A percentile compares a stretch with the other conserved stretches of the same genome.
phyloP scores from a whole-genome alignment of 2,888 invertebrate species.

The Herminia tarsipennalis region DNA sequence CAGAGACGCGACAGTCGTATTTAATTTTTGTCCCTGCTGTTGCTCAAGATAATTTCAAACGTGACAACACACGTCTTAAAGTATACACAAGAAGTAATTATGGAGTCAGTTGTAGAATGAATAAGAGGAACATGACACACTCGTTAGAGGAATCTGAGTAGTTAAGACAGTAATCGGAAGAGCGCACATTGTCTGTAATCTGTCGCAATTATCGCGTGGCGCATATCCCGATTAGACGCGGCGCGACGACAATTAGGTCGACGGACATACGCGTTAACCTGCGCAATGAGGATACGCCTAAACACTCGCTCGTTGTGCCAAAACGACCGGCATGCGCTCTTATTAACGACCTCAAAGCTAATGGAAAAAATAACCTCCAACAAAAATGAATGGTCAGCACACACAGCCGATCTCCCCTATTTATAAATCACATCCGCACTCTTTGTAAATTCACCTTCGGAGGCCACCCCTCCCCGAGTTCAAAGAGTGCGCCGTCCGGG shows the following conservation, averaged over 20 bases:
- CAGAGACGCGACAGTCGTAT: slow-evolving; percentile 53
- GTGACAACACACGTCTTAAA: slow-evolving; percentile 8
- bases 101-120: not conserved
- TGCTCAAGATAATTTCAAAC: slow-evolving; percentile 15
- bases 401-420: slow-evolving; percentile 63
- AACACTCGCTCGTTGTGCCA: slow-evolving; percentile 73
- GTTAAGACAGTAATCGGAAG: slow-evolving; percentile 34
- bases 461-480: slow-evolving; percentile 73
- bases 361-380: slow-evolving; percentile 65
- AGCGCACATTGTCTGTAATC: slow-evolving; percentile 59
- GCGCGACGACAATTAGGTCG: slow-evolving; percentile 83
- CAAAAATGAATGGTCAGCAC: slow-evolving; percentile 66
- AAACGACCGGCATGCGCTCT: slow-evolving; percentile 57
- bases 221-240: slow-evolving; percentile 84
- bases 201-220: slow-evolving; percentile 83
- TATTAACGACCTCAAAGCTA: slow-evolving; percentile 66
- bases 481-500: slow-evolving; percentile 79
- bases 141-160: slow-evolving; percentile 19
- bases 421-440: slow-evolving; percentile 80
- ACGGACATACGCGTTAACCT: slow-evolving; percentile 83
- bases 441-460: slow-evolving; percentile 77
- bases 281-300: slow-evolving; percentile 84
- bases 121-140: not conserved
- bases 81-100: slow-evolving; percentile 1
- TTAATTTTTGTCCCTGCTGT: slow-evolving; percentile 24